Evolutionary conservation across 2,888 invertebrate genomes (phyloP), one percentile per base, ranked within the genome.

Genomic region (Brachypterus glaber): DNA sequence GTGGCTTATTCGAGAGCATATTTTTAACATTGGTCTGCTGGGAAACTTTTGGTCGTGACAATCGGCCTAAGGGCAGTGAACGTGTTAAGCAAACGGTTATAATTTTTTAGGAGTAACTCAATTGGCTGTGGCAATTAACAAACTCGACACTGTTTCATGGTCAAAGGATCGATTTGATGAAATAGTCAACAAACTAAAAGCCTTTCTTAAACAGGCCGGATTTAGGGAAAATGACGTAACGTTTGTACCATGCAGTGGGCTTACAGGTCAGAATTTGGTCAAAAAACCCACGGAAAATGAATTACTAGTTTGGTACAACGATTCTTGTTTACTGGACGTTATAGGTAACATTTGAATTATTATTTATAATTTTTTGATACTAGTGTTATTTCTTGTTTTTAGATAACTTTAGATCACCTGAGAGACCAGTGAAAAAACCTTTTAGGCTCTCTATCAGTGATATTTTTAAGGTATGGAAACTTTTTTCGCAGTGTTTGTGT

Each of bases 141-240:
- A 99, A 69, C 70, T 99, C 60, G 98, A 99, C 59, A 97, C 93
- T 0, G 88, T 86, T 0, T 80, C 81, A 37, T 99, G 98, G 97
- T 84, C 85, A 2, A 73, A 88, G 58, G 81, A 84, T 4, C 75
- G 98, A 49, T 99, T 91, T 64, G 76, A 83, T 50, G 92, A 96
- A 58, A 92, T 99, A 43, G 76, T 77, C 1, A 73, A 73, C 36
- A 92, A 90, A 63, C 69, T 97, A 31, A 81, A 79, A 51, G 61
- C 68, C 7, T 92, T 93, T 55, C 65, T 97, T 15, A 91, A 87
- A 63, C 89, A 90, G 65, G 91, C 86, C 12, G 95, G 95, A 1
- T 96, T 86, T 59, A 83, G 85, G 58, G 91, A 93, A 17, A 71
- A 72, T 5, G 88, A 90, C 60, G 79, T 95, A 1, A 78, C 77